Conservation (phyloP, 2,797 vertebrate genomes). For the Pempheris klunzingeri region DNA sequence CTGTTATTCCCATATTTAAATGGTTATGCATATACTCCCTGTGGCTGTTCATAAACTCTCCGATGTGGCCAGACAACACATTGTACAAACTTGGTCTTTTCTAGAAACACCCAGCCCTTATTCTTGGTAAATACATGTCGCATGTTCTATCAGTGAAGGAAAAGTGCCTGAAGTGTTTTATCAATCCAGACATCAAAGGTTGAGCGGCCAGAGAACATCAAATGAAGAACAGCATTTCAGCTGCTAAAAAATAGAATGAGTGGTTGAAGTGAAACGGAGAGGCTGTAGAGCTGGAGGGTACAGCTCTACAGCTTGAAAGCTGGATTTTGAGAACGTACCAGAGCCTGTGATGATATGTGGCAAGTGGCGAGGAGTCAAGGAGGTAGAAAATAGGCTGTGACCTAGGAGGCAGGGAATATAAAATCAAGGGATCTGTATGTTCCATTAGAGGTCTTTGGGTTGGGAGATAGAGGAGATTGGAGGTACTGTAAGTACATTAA, state of each 20-base stretch:
- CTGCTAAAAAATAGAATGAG: slow-evolving; percentile 26
- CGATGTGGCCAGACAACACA: neutral
- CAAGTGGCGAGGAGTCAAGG: slow-evolving; percentile 54
- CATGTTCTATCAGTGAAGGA: slow-evolving; percentile 6
- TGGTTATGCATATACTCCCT: no score
- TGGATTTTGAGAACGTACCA: slow-evolving; percentile 25
- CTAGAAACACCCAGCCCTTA: neutral
- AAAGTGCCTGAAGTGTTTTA: slow-evolving; percentile 9
- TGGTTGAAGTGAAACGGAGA: slow-evolving; percentile 38
- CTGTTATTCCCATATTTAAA: neutral
- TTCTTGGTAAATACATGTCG: slow-evolving; percentile 1
- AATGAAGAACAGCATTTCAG: slow-evolving; percentile 37
- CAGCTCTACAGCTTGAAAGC: slow-evolving; percentile 43
- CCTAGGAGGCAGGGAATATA: slow-evolving; percentile 16
- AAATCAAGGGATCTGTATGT: slow-evolving; percentile 57
- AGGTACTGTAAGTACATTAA: slow-evolving; percentile 66
- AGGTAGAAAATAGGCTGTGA: slow-evolving; percentile 43
- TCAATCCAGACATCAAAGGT: slow-evolving; percentile 16
- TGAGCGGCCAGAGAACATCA: slow-evolving; percentile 28
- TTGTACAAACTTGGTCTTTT: neutral
- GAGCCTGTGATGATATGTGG: slow-evolving; percentile 60
- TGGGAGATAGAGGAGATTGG: slow-evolving; percentile 39
- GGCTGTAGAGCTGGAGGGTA: slow-evolving; percentile 26
- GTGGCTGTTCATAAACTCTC: neutral
- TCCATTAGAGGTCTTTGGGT: slow-evolving; percentile 60